Evolutionary conservation across 2,113 vertebrate species (phyloP), one percentile per base, ranked within the genome.

Genomic region (Panthera tigris): DNA sequence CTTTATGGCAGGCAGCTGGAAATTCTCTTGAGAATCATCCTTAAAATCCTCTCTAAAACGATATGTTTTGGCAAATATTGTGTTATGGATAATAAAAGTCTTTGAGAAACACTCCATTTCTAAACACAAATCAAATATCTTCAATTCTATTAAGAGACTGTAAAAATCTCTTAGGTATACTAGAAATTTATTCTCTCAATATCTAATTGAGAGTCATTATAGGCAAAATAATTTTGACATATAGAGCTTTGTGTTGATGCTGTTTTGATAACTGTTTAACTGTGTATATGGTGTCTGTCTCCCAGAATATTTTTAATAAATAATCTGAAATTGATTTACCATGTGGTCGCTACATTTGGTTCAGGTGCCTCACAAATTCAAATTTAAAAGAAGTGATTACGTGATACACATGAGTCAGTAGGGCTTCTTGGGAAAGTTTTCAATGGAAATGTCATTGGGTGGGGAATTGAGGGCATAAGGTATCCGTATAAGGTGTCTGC

Each of bases 61-160:
- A 61, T 57, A 11, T 63, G 36, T 48, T 89, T 86, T 48, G 15
- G 33, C 1, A 87, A 18, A 1, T 74, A 18, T 15, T 36, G 1
- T 27, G 69, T 27, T 90, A 74, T 81, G 33, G 68, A 14, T 19
- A 39, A 50, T 66, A 69, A 68, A 80, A 39, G 14, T 19, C 90
- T 95, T 90, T 81, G 61, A 86, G n/a, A 94, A 89, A 45, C 36
- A 86, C 57, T 86, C 21, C 65, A 88, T 91, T 86, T 84, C 36
- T 89, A 74, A 89, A 76, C 6, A 83, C 85, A 65, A 84, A 83
- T 80, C 45, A 80, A 91, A 13, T 52, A 48, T 68, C 36, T 76
- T 88, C 68, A 48, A 65, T 80, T 68, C 5, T 87, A 84, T 89
- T 66, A 91, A 94, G 45, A 68, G 52, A 71, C 21, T 73, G 4